A percentile compares a stretch with the other conserved stretches of the same genome.
These are phyloP conservation scores for Folsomia manolachei DNA, from an alignment of 2,888 invertebrate genomes.

Conservation along the genomic window DNA sequence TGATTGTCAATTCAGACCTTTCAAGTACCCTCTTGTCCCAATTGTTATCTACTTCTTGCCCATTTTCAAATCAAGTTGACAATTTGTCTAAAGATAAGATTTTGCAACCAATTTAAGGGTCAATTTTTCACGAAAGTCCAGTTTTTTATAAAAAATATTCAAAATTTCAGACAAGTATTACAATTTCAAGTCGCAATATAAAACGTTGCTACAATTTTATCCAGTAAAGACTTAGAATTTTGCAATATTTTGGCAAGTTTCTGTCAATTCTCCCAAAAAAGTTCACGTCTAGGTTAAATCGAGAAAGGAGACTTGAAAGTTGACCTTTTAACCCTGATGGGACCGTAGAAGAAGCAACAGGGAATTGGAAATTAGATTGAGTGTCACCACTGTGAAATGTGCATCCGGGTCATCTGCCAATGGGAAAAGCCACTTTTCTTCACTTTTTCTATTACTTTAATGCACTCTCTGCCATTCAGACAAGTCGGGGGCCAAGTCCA, in stretches of 20 bases:
- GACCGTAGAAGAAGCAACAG: neutral
- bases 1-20: too few relatives aligned
- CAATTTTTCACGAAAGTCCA: too few relatives aligned
- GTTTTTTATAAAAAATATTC: too few relatives aligned
- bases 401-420: conserved; percentile 29
- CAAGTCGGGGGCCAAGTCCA: neutral
- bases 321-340: neutral
- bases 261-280: neutral
- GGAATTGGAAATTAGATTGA: neutral
- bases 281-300: neutral
- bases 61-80: too few relatives aligned
- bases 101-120: too few relatives aligned
- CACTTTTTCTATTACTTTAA: conserved; percentile 23
- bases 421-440: conserved; percentile 40
- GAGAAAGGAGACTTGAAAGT: neutral
- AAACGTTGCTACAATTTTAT: too few relatives aligned
- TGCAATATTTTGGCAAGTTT: neutral
- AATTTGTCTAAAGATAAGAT: too few relatives aligned
- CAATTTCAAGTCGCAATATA: too few relatives aligned
- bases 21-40: too few relatives aligned
- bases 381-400: neutral
- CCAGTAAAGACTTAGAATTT: too few relatives aligned
- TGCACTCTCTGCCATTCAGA: neutral
- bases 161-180: too few relatives aligned
- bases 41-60: too few relatives aligned